Conservation (phyloP, 2,888 invertebrate genomes). For the Lomographa bimaculata region DNA sequence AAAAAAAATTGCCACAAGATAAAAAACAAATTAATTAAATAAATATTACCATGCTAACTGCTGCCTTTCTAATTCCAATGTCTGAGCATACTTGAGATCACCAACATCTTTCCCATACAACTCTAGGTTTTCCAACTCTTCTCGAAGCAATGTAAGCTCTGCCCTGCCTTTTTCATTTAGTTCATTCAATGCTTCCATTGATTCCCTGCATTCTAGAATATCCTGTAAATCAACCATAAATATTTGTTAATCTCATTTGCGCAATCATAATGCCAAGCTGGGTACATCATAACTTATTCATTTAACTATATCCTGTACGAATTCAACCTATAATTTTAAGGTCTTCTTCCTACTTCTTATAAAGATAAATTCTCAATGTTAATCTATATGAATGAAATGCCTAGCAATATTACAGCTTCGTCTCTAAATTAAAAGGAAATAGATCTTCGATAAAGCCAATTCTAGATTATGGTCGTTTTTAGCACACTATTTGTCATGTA, state of each 20-base stretch:
- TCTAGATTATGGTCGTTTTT: too few species aligned
- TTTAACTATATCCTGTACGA: too few species aligned
- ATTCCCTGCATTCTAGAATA: slow-evolving; percentile 88
- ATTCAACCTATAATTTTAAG: too few species aligned
- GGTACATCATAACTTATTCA: background rate
- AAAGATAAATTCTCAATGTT: too few species aligned
- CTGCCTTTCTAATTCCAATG: slow-evolving; percentile 87
- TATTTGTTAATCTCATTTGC: background rate
- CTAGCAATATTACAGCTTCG: too few species aligned
- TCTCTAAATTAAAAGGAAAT: too few species aligned
- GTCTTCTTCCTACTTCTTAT: too few species aligned
- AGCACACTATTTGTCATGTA: too few species aligned
- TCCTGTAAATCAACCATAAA: slow-evolving; percentile 82
- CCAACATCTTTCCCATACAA: slow-evolving; percentile 86
- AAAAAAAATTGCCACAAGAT: too few species aligned
- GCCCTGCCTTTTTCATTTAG: slow-evolving; percentile 90
- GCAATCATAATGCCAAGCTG: background rate
- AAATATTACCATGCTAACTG: slow-evolving; percentile 88
- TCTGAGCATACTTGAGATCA: slow-evolving; percentile 84
- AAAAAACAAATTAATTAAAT: too few species aligned
- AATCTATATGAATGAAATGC: too few species aligned
- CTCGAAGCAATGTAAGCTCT: slow-evolving; percentile 86
- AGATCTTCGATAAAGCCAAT: too few species aligned
- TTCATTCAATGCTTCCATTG: slow-evolving; percentile 87
- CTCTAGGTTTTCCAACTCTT: slow-evolving; percentile 88